phyloP scores from a whole-genome alignment of 64 coral and sea anemone genomes.

The Catalaphyllia jardinei region DNA sequence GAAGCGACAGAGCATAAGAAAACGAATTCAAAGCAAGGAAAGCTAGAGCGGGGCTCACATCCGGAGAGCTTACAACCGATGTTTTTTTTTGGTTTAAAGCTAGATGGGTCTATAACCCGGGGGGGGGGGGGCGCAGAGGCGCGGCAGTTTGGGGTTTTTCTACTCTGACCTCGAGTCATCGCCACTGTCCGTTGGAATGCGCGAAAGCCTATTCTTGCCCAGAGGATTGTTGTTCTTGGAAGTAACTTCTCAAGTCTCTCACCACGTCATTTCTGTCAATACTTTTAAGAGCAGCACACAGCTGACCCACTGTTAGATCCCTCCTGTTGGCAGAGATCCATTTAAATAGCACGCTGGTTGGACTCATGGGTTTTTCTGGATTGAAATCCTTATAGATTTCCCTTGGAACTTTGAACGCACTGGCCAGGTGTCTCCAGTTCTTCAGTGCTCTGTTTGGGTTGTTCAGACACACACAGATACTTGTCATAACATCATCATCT shows the following conservation, averaged over 20 bases:
- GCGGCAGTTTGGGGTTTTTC: no score
- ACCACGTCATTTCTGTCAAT: conserved; percentile 27
- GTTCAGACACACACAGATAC: conserved; percentile 24
- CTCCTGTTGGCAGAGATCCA: background rate
- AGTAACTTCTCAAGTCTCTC: background rate
- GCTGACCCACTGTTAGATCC: background rate
- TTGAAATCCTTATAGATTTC: background rate
- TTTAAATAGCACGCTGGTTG: background rate
- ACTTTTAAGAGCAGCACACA: background rate
- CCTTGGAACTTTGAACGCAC: background rate
- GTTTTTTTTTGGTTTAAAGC: no score
- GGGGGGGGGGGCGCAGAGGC: no score
- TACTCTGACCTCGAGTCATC: no score
- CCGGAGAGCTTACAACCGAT: no score
- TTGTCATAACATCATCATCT: conserved; percentile 1
- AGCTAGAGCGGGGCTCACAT: no score
- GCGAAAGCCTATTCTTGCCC: no score
- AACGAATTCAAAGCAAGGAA: no score
- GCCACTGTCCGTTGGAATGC: no score
- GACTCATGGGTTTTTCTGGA: background rate
- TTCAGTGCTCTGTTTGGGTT: background rate
- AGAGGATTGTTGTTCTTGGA: background rate
- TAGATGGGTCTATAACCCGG: no score
- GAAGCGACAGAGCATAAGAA: no score
- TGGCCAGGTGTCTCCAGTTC: conserved; percentile 34